These are phyloP conservation scores for Frankliniella fusca DNA, from an alignment of 2,888 invertebrate species.

Conservation along the genomic window DNA sequence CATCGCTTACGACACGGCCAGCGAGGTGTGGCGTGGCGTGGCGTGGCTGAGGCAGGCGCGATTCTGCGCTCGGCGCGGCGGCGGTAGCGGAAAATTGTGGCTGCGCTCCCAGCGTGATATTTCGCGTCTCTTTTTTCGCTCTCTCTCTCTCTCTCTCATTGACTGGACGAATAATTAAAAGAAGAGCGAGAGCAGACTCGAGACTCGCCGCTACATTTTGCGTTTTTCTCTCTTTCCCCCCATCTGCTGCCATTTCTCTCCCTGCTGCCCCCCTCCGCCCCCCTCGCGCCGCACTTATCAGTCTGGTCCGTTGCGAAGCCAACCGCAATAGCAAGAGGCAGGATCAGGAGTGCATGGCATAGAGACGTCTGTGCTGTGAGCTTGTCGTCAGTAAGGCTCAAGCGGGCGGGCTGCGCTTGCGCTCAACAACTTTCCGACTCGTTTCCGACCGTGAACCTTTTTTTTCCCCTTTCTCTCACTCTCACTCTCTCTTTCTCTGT, in stretches of 20 bases:
- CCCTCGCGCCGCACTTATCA: too few relatives aligned
- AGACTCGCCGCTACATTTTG: too few relatives aligned
- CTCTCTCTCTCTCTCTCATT: background rate
- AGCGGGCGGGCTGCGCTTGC: background rate
- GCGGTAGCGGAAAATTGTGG: background rate
- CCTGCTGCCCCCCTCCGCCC: too few relatives aligned
- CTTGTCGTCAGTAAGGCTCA: too few relatives aligned
- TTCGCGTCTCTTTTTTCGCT: background rate
- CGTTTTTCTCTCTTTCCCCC: too few relatives aligned
- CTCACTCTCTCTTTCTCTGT: background rate
- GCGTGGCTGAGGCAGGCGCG: background rate
- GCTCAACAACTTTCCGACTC: background rate
- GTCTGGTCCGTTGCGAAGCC: too few relatives aligned
- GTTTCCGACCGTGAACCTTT: background rate
- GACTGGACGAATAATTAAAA: background rate
- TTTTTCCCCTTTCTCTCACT: background rate
- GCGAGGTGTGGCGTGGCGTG: background rate
- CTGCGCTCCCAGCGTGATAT: background rate
- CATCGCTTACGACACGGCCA: conserved; percentile 19
- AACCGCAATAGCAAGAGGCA: too few relatives aligned
- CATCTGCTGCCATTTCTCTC: too few relatives aligned
- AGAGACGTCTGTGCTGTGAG: too few relatives aligned
- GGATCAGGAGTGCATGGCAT: too few relatives aligned
- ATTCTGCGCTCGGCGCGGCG: background rate
- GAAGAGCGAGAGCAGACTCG: background rate